phyloP scores from a whole-genome alignment of 2,797 vertebrate genomes.

The Acropternis orthonyx region DNA sequence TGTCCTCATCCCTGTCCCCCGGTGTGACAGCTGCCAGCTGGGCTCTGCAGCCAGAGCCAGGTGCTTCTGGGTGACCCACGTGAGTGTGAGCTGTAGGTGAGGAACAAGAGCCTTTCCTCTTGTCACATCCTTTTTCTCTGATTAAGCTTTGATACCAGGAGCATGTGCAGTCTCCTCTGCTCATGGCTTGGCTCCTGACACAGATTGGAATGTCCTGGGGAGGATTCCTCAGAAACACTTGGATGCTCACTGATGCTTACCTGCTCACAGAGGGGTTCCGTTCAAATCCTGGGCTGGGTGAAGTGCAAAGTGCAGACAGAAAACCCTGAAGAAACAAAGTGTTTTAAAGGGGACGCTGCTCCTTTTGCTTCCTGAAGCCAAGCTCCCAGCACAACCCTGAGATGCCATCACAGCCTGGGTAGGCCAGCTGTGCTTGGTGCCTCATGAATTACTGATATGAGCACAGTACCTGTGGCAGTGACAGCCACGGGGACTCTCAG shows the following conservation, averaged over 20 bases:
- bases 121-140: neutral
- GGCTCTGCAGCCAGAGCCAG: neutral
- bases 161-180: fast-evolving
- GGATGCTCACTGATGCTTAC: neutral
- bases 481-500: neutral
- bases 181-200: neutral
- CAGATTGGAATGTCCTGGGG: neutral
- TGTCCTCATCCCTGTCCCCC: neutral
- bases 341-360: neutral
- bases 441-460: neutral
- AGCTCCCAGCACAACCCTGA: neutral
- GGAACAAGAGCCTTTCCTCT: neutral
- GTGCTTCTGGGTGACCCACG: fast-evolving
- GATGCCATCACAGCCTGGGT: neutral
- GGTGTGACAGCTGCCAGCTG: neutral
- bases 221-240: neutral
- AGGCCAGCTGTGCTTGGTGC: neutral
- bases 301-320: neutral
- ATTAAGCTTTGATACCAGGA: neutral
- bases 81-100: neutral
- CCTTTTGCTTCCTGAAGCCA: neutral
- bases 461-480: fast-evolving
- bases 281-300: neutral
- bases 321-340: neutral
- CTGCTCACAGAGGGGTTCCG: neutral